These are phyloP conservation scores for Cheilinus undulatus DNA, from an alignment of 2,113 vertebrate species.

Conservation along the genomic window DNA sequence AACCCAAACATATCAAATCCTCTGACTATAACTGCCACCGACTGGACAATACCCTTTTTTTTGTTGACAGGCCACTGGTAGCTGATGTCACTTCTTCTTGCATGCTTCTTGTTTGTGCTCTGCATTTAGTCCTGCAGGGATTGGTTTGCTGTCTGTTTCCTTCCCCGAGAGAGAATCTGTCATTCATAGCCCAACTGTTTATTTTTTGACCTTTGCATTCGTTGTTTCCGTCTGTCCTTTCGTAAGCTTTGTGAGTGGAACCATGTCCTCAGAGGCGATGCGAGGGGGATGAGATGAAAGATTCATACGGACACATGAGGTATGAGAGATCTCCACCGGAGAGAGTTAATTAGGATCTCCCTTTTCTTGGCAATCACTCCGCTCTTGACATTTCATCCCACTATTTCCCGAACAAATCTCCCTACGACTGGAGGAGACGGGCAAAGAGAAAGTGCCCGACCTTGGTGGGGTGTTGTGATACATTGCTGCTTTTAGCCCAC, in stretches of 20 bases:
- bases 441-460: constrained; percentile 63
- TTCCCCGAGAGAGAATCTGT: constrained; percentile 52
- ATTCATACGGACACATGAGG: constrained; percentile 60
- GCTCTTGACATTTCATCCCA: constrained; percentile 79
- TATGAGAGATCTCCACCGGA: constrained; percentile 65
- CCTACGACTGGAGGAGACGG: constrained; percentile 44
- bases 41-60: constrained; percentile 11
- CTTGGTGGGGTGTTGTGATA: constrained; percentile 70
- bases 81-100: constrained; percentile 15
- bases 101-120: constrained; percentile 21
- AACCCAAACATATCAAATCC: constrained; percentile 14
- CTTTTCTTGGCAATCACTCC: constrained; percentile 72
- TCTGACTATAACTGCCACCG: not conserved
- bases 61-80: constrained; percentile 1
- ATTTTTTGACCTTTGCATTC: constrained; percentile 79
- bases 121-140: constrained; percentile 31
- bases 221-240: constrained; percentile 66
- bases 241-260: constrained; percentile 56
- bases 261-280: constrained; percentile 64
- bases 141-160: constrained; percentile 31
- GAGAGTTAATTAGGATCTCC: constrained; percentile 81
- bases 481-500: constrained; percentile 63
- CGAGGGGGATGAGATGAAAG: constrained; percentile 69
- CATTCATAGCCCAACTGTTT: constrained; percentile 68
- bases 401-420: constrained; percentile 73